phyloP scores from a whole-genome alignment of 1,140 invertebrate genomes.

The Phenacoccus solenopsis region DNA sequence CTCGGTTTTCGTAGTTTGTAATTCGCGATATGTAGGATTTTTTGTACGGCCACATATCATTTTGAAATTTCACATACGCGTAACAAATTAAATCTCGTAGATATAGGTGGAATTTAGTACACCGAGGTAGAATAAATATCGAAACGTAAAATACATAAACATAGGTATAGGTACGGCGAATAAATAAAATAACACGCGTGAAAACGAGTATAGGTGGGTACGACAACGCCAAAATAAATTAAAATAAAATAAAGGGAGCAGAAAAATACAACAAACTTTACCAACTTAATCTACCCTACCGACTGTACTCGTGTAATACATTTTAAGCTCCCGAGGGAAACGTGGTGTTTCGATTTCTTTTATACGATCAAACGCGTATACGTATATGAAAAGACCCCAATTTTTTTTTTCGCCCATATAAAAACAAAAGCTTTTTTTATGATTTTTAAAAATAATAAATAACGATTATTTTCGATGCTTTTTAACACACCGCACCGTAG shows the following conservation, averaged over 20 bases:
- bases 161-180: no score
- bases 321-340: neutral
- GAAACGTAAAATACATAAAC: neutral
- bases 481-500: constrained; percentile 2
- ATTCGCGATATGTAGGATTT: no score
- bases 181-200: no score
- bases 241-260: neutral
- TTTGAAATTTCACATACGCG: no score
- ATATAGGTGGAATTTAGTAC: no score
- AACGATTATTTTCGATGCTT: neutral
- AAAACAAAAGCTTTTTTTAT: neutral
- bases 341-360: neutral
- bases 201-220: neutral
- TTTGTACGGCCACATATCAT: no score
- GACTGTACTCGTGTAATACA: neutral
- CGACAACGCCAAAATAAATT: neutral
- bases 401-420: neutral
- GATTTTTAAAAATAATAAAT: neutral
- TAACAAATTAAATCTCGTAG: no score
- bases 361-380: neutral
- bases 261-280: neutral
- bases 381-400: constrained; percentile 1
- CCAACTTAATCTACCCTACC: neutral
- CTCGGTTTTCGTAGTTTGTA: no score
- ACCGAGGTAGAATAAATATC: no score